These are phyloP conservation scores for Eptatretus burgeri DNA, from an alignment of 2,113 vertebrate genomes.

Conservation along the genomic window DNA sequence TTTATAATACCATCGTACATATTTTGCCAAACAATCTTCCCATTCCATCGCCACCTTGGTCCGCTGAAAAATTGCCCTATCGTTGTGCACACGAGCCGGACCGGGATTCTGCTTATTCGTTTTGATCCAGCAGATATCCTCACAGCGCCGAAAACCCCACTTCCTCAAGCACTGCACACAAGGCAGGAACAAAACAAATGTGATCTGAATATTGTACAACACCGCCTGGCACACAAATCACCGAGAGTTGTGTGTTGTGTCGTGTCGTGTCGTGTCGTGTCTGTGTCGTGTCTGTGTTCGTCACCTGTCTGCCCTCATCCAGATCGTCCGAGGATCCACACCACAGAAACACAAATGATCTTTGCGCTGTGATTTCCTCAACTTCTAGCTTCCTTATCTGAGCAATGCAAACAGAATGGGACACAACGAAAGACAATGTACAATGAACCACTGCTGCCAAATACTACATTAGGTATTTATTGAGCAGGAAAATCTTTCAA, in stretches of 20 bases:
- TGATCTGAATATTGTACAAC: neutral
- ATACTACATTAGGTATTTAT: too few relatives aligned
- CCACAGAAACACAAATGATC: constrained; percentile 91
- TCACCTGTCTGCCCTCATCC: constrained; percentile 80
- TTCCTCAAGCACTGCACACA: constrained; percentile 41
- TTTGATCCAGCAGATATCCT: constrained; percentile 99
- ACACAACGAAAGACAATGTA: constrained; percentile 7
- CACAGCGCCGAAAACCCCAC: constrained; percentile 87
- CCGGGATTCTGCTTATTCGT: constrained; percentile 97
- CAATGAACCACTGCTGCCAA: neutral
- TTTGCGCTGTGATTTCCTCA: constrained; percentile 66
- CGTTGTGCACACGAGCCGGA: constrained; percentile 78
- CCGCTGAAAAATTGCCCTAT: constrained; percentile 85
- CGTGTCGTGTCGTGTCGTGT: too few relatives aligned
- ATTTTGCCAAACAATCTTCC: too few relatives aligned
- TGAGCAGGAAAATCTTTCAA: too few relatives aligned
- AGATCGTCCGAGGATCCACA: constrained; percentile 82
- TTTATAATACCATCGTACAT: too few relatives aligned
- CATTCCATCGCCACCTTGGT: constrained; percentile 36
- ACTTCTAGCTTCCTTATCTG: constrained; percentile 97
- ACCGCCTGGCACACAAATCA: too few relatives aligned
- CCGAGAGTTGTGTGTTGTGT: too few relatives aligned
- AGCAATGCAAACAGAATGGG: constrained; percentile 8
- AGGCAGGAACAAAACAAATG: constrained; percentile 8
- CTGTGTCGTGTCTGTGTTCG: too few relatives aligned